Percentiles rank a stretch among this genome's conserved stretches.
Conservation (phyloP, 2,113 vertebrate genomes). For the Caretta caretta region DNA sequence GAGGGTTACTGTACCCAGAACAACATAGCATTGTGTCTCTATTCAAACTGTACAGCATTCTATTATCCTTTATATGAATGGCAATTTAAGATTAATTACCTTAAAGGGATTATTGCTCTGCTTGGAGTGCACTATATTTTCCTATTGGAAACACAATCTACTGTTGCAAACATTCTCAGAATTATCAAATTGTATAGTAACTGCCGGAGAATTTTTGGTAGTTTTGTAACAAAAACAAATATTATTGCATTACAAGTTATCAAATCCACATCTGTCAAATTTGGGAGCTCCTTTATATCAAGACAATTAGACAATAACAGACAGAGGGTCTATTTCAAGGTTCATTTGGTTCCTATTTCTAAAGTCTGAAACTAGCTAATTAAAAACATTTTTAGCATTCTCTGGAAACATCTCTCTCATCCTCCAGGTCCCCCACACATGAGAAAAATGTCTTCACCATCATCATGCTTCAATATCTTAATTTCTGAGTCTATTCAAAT, state of each 20-base stretch:
- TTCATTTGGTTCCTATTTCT: constrained; percentile 74
- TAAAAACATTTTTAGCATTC: constrained; percentile 73
- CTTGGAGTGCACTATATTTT: constrained; percentile 35
- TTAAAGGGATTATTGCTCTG: neutral
- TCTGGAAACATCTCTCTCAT: constrained; percentile 69
- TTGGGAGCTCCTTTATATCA: constrained; percentile 56
- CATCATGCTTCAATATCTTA: constrained; percentile 68
- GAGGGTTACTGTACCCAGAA: neutral
- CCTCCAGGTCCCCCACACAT: constrained; percentile 66
- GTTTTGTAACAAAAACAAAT: constrained; percentile 51
- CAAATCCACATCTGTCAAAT: constrained; percentile 70
- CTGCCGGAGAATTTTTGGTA: constrained; percentile 51
- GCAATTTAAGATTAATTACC: constrained; percentile 14
- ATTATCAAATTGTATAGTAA: constrained; percentile 58
- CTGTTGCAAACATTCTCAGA: constrained; percentile 49
- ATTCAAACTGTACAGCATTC: neutral
- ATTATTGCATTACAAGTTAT: constrained; percentile 58
- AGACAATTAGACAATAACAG: constrained; percentile 70
- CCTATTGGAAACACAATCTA: constrained; percentile 35
- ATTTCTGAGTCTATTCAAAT: constrained; percentile 65
- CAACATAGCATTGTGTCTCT: neutral
- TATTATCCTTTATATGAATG: neutral
- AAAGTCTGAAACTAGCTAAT: constrained; percentile 66
- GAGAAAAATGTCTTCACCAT: constrained; percentile 50
- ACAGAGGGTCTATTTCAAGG: constrained; percentile 73